Evolutionary conservation across 2,797 vertebrate species (phyloP).

Genomic region (Lithobates pipiens): DNA sequence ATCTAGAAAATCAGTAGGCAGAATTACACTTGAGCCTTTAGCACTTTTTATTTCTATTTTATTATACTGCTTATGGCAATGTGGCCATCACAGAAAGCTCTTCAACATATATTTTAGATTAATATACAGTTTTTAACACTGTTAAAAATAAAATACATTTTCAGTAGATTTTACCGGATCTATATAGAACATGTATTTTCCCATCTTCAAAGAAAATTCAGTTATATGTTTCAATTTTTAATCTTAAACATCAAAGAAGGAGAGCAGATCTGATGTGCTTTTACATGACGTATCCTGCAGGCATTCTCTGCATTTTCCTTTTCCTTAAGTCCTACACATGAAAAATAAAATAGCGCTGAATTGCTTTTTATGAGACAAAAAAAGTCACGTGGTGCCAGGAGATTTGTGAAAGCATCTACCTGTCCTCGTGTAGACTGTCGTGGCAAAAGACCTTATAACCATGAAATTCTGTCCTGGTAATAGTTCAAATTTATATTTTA

Average conservation of each 20-base stretch:
- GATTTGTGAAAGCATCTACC: constrained; percentile 2
- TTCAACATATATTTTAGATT: neutral
- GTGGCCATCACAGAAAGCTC: neutral
- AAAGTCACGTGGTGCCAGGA: neutral
- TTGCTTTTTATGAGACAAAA: neutral
- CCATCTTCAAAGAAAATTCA: constrained; percentile 40
- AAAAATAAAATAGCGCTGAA: constrained; percentile 32
- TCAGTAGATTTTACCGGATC: constrained; percentile 16
- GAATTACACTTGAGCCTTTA: neutral
- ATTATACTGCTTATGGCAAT: neutral
- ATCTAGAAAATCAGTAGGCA: no score
- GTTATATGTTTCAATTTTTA: constrained; percentile 26
- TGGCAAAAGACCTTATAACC: neutral
- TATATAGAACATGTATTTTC: constrained; percentile 13
- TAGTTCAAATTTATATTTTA: no score
- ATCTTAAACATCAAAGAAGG: constrained; percentile 53
- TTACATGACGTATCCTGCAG: constrained; percentile 40
- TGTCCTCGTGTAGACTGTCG: neutral
- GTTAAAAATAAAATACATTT: neutral
- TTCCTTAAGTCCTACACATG: constrained; percentile 11
- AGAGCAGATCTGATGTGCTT: constrained; percentile 47
- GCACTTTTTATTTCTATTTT: neutral
- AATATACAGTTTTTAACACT: constrained; percentile 14
- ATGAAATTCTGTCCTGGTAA: neutral
- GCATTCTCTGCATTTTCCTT: constrained; percentile 30